phyloP scores from a whole-genome alignment of 2,113 vertebrate species.

The Spermophilus dauricus region DNA sequence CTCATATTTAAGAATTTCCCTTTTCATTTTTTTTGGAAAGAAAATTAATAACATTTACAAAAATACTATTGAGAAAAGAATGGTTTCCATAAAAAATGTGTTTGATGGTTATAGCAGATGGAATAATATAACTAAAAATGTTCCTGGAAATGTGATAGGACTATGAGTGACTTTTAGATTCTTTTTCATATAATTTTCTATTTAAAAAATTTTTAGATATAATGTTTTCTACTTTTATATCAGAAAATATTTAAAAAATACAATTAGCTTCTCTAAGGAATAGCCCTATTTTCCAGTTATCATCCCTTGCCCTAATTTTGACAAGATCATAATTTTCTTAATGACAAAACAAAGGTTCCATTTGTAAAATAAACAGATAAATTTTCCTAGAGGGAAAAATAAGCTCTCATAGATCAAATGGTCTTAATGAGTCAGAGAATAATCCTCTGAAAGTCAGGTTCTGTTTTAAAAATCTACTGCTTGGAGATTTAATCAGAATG shows the following conservation, averaged over 20 bases:
- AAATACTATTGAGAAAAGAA: conserved; percentile 20
- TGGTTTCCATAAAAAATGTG: neutral
- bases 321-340: conserved; percentile 54
- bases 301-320: conserved; percentile 17
- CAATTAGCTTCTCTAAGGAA: conserved; percentile 8
- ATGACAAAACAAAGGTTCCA: conserved; percentile 64
- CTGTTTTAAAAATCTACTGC: conserved; percentile 48
- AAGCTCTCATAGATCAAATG: conserved; percentile 42
- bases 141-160: neutral
- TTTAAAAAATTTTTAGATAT: neutral
- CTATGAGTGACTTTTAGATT: neutral
- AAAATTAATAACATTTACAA: conserved; percentile 23
- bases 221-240: conserved; percentile 28
- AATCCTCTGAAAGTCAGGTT: conserved; percentile 60
- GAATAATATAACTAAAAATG: conserved; percentile 2
- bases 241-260: neutral
- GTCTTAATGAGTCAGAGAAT: conserved; percentile 60
- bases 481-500: conserved; percentile 57
- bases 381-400: conserved; percentile 56
- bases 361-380: conserved; percentile 53
- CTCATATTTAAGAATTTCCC: neutral
- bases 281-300: neutral
- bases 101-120: neutral
- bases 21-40: neutral
- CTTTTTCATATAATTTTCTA: conserved; percentile 40